Evolutionary conservation across 2,888 invertebrate genomes (phyloP), one percentile per base, ranked within the genome.

Genomic region (Pyrrhia umbra): DNA sequence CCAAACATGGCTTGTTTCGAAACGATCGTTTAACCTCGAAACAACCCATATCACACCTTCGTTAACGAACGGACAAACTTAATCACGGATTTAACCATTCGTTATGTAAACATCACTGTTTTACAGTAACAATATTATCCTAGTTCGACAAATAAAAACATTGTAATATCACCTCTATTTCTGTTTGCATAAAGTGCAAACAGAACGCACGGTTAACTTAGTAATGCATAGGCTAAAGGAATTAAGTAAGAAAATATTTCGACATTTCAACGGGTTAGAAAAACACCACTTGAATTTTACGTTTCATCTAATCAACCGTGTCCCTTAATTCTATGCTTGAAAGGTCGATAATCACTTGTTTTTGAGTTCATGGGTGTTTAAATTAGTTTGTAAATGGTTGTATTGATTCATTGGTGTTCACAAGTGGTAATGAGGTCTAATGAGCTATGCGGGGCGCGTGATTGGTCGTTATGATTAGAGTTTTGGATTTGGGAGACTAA

Each of bases 381-480:
- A 23, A 34, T 69, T 66, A 68, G 47, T 61, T 68, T 9, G 75
- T 79, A 61, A 73, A 78, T 55, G 64, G 51, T 57, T 63, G 75
- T 84, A 84, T 86, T 86, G 86, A 85, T 83, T 84, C 82, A 80
- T 84, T 79, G 81, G 77, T 79, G 80, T 76, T 77, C 80, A 77
- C 75, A 70, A 74, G 82, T 80, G 77, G 80, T 85, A 87, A 87
- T 87, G 79, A 84, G 80, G 51, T 82, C 84, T 88, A 88, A 88
- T 85, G 82, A 85, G 77, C 49, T 65, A 78, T 70, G 71, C 87
- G 87, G 71, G 82, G 66, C 73, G 61, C 74, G 74, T 85, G 86
- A 88, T 88, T 86, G 86, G 87, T 84, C 68, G 85, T 80, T 79
- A 79, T 84, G 74, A 86, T 86, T 84, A 84, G 83, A 74, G 78